Base-by-base conservation (phyloP, 2,113 vertebrate species). In the Tenrec ecaudatus region DNA sequence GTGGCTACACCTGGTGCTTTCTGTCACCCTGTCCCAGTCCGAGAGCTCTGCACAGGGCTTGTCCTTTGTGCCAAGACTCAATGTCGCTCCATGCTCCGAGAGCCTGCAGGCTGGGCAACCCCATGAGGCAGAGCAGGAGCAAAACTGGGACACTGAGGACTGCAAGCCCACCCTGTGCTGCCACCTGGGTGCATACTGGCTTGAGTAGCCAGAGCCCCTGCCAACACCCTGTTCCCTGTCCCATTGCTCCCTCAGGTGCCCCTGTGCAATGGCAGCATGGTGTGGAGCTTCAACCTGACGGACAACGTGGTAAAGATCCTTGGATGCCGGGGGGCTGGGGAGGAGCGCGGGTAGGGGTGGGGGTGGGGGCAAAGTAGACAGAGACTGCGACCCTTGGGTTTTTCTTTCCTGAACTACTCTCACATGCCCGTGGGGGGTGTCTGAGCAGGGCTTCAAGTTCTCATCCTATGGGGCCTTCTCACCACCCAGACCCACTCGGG, bases 251-350 rank as follows among this genome's bases (percentile, higher is more conserved):
- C 58, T 3, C 92, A 97, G 96, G 36, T 4, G 0, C 31, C 93
- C 0, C 82, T 96, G 27, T 97, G 96, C 76, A 97, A 96, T 0
- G 31, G 96, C 88, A 96, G 88, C 90, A 96, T 97, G 96, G 96
- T 97, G 68, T 97, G 96, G 96, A 90, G 80, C 0, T 4, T 94
- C 82, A 95, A 96, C 83, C 82, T 94, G 79, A 93, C 90, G 0
- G 0, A 17, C 0, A 38, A 16, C 10, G 15, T 62, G 95, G 96
- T 97, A 86, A 96, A 96, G 75, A 82, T 11, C 20, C 20, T 1
- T 0, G 29, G 33, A 7, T 0, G 0, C 36, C 2, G 29, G 31
- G 29, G 84, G 47, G 40, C 40, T 6, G 60, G 22, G 60, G 22
- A 62, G 12, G 16, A 19, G 60, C 40, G 40, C 40, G 40, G n/a